Evolutionary conservation across 2,113 vertebrate genomes (phyloP), one percentile per base, ranked within the genome.

Genomic region (Okapia johnstoni): DNA sequence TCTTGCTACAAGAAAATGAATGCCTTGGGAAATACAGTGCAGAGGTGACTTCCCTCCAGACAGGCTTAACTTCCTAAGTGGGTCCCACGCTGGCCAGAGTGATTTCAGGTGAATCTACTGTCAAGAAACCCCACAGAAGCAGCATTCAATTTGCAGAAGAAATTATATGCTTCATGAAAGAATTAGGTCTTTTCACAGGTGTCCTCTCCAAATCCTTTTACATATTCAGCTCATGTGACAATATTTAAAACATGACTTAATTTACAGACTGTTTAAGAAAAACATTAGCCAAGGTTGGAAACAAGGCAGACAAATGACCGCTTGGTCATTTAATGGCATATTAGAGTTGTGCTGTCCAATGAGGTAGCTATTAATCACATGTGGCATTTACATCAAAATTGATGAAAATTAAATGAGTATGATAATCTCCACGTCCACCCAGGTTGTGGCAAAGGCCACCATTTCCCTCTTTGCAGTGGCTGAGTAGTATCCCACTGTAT

Each of bases 1-100:
- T 96, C 96, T 97, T 95, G 94, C 87, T 79, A 98, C 98, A 96
- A 79, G 87, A 96, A 96, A 98, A 88, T 58, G 79, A 94, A 96
- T 96, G 96, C 54, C 52, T 98, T 97, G 94, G 92, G 97, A 98
- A 98, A 96, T 43, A 79, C 55, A 21, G 88, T 43, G 83, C 73
- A 87, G 90, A 81, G 55, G 55, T 97, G 95, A 89, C 85, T 57
- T 87, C 52, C 55, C 12, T 94, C 84, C 87, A 96, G 90, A 81
- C 1, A 52, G 89, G 10, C 25, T 95, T 40, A 54, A 16, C 50
- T 76, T 93, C 77, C 2, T 61, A 70, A 33, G 33, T 2, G 12
- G 33, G 30, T 61, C 48, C 54, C n/a, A 76, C 6, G 48, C n/a
- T 16, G 26, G 91, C 43, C 94, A 92, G 87, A 73, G 17, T 1